Base-by-base conservation (phyloP, 1,140 invertebrate species). In the Hyles vespertilio region DNA sequence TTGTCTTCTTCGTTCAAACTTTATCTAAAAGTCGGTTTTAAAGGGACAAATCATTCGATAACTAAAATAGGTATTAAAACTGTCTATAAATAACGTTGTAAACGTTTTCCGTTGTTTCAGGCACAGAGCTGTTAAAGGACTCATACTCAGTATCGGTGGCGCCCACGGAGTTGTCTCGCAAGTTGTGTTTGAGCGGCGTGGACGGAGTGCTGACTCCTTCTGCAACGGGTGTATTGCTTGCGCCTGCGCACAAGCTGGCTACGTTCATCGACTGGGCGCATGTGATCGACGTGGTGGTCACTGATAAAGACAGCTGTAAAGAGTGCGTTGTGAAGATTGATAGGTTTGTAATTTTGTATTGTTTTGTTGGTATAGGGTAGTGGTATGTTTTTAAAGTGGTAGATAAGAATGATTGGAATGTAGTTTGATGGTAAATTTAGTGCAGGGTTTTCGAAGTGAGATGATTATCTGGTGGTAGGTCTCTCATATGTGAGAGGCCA, bases 61-160 rank as follows among this genome's bases (percentile, higher is more conserved):
- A n/a, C n/a, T n/a, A n/a, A n/a, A n/a, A n/a, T n/a, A n/a, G n/a
- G n/a, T n/a, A n/a, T n/a, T n/a, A n/a, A n/a, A n/a, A n/a, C n/a
- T n/a, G n/a, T n/a, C n/a, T n/a, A n/a, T n/a, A n/a, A n/a, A n/a
- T n/a, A n/a, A 36, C 36, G 7, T 36, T 4, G 3, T 36, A 36
- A 36, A 36, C 36, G 3, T 36, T 40, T 5, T 5, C 36, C 36
- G 4, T 40, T 5, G 5, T 81, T 87, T 51, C 81, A 88, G 84
- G 74, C 71, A 72, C 77, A 32, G 77, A 87, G 62, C 71, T 77
- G 57, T 67, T 81, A 59, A 84, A 81, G 72, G 83, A 86, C 59
- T 80, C 76, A 47, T 87, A 73, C 67, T 78, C 79, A 12, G 83
- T 86, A 54, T 81, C 70, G 32, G 67, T 87, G 49, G 33, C 81